These are phyloP conservation scores for Cephus nigrinus DNA, from an alignment of 2,888 invertebrate genomes.

Conservation along the genomic window DNA sequence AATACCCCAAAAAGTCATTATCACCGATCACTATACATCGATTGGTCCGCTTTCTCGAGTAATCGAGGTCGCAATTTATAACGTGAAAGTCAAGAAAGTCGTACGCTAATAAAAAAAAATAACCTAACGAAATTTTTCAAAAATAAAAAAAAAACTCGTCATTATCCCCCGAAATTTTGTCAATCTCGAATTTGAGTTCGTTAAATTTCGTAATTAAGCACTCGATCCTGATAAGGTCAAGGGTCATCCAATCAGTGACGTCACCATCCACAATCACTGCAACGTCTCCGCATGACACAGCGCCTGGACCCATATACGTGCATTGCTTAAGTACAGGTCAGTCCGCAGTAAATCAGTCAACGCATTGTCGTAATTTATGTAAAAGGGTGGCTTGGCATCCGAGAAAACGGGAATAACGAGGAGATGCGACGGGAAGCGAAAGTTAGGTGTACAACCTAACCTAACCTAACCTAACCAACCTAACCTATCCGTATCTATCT, in stretches of 20 bases:
- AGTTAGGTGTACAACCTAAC: neutral
- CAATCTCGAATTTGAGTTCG: neutral
- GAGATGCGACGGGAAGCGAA: slow-evolving; percentile 4
- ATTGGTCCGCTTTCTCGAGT: neutral
- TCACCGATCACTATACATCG: neutral
- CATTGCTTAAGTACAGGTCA: neutral
- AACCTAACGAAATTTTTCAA: neutral
- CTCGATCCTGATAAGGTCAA: neutral
- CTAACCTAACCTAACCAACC: neutral
- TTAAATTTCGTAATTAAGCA: neutral
- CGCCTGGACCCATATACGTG: neutral
- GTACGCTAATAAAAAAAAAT: neutral
- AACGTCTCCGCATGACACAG: neutral
- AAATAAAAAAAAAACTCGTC: neutral
- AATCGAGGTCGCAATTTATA: neutral
- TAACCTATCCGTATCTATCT: neutral
- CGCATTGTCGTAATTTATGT: neutral
- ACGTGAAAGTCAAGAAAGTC: neutral
- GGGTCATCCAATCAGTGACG: neutral
- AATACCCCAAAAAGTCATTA: neutral
- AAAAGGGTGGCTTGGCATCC: neutral
- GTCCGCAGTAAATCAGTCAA: neutral
- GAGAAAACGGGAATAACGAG: slow-evolving; percentile 10
- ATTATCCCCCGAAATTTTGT: neutral
- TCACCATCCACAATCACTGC: neutral